Conservation (phyloP, 2,797 vertebrate genomes). For the Molothrus ater region DNA sequence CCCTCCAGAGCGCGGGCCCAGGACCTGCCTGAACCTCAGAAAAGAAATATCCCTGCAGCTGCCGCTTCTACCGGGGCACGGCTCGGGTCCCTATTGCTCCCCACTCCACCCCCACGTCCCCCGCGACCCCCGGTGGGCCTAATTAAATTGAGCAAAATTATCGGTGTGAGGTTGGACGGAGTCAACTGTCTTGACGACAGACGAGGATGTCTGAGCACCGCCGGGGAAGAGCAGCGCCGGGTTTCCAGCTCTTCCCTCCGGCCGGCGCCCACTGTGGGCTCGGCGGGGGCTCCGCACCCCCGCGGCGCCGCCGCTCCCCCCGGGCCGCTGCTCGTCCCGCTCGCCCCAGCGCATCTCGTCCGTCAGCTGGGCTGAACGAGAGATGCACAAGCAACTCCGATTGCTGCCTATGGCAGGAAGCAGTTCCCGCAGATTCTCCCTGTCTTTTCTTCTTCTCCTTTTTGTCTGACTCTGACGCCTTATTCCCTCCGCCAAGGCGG, state of each 20-base stretch:
- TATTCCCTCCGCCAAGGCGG: neutral
- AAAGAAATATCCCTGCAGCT: neutral
- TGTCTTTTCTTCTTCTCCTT: neutral
- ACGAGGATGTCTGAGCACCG: neutral
- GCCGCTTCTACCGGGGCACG: neutral
- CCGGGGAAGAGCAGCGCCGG: neutral
- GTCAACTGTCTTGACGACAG: neutral
- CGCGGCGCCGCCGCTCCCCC: neutral
- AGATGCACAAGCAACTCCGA: neutral
- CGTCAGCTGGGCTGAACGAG: neutral
- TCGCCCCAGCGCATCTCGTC: neutral
- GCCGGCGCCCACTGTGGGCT: neutral
- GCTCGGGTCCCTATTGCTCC: neutral
- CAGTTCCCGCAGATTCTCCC: neutral
- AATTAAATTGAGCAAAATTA: conserved; percentile 55
- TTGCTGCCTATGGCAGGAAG: neutral
- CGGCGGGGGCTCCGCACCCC: neutral
- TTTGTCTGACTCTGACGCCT: neutral
- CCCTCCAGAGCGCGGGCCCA: neutral
- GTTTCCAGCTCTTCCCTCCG: neutral
- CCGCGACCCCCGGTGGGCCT: neutral
- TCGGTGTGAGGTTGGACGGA: neutral
- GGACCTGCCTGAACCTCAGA: neutral
- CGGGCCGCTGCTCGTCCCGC: neutral
- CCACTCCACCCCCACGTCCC: neutral